Base-by-base conservation (phyloP, 2,113 vertebrate species). In the Rhinogobius similis region DNA sequence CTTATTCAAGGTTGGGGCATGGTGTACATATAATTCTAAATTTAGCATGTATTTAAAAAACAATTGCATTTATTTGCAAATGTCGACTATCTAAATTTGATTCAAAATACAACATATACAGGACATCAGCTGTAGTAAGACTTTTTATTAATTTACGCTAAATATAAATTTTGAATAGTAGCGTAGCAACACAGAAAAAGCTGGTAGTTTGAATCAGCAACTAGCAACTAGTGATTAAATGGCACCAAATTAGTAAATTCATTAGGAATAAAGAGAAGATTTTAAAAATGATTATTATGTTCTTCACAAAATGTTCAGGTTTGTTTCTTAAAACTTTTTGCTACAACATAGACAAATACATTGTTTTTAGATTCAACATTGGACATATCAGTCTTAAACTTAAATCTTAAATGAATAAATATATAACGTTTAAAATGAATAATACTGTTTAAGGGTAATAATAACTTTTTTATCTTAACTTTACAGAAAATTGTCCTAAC, bases 31-130 rank as follows among this genome's bases (percentile, higher is more conserved):
- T 23, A 20, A 10, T 23, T 53, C 21, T 11, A 12, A 21, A 21
- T 23, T 23, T 3, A 53, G 12, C 2, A 14, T 23, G n/a, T 8
- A 52, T 52, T 23, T 23, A 52, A 11, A 52, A 52, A 36, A 36
- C 32, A 36, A 36, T 7, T 23, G 21, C 21, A 53, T 3, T 12
- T 9, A 23, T 53, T 53, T 23, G 9, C 3, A 27, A 56, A 27
- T 52, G 21, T 21, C 2, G 10, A 21, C 11, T 23, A 52, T 2
- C 7, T 23, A 7, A 21, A 52, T 21, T 26, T 82, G 56, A 83
- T 62, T 63, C 55, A 21, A 81, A 66, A 53, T 9, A 53, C 10
- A n/a, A n/a, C n/a, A n/a, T n/a, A n/a, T 36, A 53, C 44, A 48
- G 0, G n/a, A n/a, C n/a, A 52, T 21, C 14, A 3, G 1, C 11